These are phyloP conservation scores for Lymantria dispar DNA, from an alignment of 2,888 invertebrate genomes.

Conservation along the genomic window DNA sequence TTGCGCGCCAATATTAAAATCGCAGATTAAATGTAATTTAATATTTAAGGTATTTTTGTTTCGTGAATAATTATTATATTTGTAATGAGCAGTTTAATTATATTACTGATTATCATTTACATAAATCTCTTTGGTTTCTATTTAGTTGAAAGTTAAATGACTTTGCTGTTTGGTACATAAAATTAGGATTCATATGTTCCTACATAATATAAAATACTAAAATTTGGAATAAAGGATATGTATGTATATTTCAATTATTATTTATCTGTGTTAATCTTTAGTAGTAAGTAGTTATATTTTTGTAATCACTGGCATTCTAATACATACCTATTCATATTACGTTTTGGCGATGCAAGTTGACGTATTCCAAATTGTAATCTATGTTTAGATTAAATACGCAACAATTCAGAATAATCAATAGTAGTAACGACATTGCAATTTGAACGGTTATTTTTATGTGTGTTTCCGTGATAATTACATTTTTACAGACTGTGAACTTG, in stretches of 20 bases:
- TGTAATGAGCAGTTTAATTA: background rate
- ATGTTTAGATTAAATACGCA: slow-evolving; percentile 14
- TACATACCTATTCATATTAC: slow-evolving; percentile 37
- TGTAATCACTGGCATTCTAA: slow-evolving; percentile 62
- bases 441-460: slow-evolving; percentile 54
- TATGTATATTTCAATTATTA: slow-evolving; percentile 59
- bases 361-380: slow-evolving; percentile 29
- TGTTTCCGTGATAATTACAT: slow-evolving; percentile 73
- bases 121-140: slow-evolving; percentile 16
- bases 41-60: background rate
- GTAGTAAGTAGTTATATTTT: slow-evolving; percentile 74
- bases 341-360: slow-evolving; percentile 28
- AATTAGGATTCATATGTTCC: slow-evolving; percentile 58
- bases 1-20: slow-evolving; percentile 2
- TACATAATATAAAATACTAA: slow-evolving; percentile 43
- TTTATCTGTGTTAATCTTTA: slow-evolving; percentile 65
- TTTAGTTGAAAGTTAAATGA: slow-evolving; percentile 9
- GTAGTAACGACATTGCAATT: slow-evolving; percentile 25
- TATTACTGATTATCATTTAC: background rate
- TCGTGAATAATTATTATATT: background rate
- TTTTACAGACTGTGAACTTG: slow-evolving; percentile 65
- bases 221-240: slow-evolving; percentile 46
- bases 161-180: slow-evolving; percentile 30
- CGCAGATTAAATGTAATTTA: background rate
- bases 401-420: slow-evolving; percentile 27